Evolutionary conservation across 2,888 invertebrate species (phyloP), one percentile per base, ranked within the genome.

Genomic region (Ornithoptera priamus): DNA sequence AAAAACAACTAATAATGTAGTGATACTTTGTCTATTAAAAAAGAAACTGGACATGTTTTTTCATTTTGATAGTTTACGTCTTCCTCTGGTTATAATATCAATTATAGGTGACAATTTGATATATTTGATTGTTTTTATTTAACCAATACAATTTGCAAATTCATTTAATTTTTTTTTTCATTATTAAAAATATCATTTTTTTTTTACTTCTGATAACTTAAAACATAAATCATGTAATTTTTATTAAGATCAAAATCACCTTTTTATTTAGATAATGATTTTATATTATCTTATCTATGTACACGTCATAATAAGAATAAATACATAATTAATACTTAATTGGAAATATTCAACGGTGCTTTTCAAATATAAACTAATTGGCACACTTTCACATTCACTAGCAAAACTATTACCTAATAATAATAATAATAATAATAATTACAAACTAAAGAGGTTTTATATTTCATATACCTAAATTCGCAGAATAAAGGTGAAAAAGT

Each of bases 381-480:
- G 92, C 92, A 92, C 92, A 92, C 92, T 83, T 91, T 92, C 92
- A 92, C 92, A 92, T 88, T 89, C 86, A 89, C 92, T 92, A 92
- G 90, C 91, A 90, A 88, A 89, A 89, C 88, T 90, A 90, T 85
- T 39, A 80, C 69, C 87, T 85, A 86, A 84, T 82, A 82, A 80
- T 79, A 82, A 84, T n/a, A n/a, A n/a, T n/a, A n/a, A 24, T 85
- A 86, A 84, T 82, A 82, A 80, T 79, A 82, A 85, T 84, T 84
- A 86, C 76, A 74, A 86, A 84, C 85, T 88, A 89, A 88, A 81
- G 85, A 87, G 82, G 85, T 86, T 86, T 68, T 42, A 71, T 67
- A 80, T 79, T 76, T 78, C 78, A 73, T 65, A 59, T 80, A 79
- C 72, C 74, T 72, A 75, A 77, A 73, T 72, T 76, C 74, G 74